phyloP scores from a whole-genome alignment of 2,888 invertebrate genomes.

The Dicranocentrus wangi region DNA sequence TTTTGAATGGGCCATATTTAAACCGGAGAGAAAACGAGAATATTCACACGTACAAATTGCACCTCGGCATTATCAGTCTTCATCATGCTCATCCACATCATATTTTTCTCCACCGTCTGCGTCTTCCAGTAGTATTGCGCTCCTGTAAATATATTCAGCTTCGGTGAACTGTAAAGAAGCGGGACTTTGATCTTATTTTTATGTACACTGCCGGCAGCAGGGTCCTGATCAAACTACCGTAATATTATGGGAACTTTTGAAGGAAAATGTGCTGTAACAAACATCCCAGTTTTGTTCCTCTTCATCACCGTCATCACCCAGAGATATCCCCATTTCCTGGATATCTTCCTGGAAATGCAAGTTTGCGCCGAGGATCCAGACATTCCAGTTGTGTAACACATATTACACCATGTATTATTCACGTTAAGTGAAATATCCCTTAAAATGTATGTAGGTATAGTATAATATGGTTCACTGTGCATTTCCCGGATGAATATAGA shows the following conservation, averaged over 20 bases:
- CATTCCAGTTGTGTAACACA: no score
- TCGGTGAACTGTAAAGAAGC: conserved; percentile 52
- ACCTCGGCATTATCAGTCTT: no score
- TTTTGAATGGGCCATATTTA: no score
- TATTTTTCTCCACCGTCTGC: no score
- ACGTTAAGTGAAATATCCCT: conserved; percentile 50
- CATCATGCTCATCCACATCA: no score
- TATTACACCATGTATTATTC: conserved; percentile 45
- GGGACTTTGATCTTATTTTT: conserved; percentile 55
- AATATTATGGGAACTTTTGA: conserved; percentile 3
- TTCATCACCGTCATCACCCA: no score
- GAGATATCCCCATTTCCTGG: not conserved
- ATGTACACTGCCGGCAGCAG: conserved; percentile 1
- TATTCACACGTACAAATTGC: no score
- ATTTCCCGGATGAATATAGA: conserved; percentile 14
- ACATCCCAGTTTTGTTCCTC: not conserved
- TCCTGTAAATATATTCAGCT: conserved; percentile 57
- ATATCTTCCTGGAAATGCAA: not conserved
- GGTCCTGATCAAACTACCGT: conserved; percentile 29
- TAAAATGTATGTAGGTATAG: not conserved
- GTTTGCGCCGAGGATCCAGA: not conserved
- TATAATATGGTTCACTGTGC: conserved; percentile 22
- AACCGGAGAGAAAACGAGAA: no score
- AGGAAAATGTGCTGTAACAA: not conserved
- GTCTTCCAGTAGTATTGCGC: no score